Evolutionary conservation across 1,140 invertebrate species (phyloP), one percentile per base, ranked within the genome.

Genomic region (Lysiphlebus fabarum): DNA sequence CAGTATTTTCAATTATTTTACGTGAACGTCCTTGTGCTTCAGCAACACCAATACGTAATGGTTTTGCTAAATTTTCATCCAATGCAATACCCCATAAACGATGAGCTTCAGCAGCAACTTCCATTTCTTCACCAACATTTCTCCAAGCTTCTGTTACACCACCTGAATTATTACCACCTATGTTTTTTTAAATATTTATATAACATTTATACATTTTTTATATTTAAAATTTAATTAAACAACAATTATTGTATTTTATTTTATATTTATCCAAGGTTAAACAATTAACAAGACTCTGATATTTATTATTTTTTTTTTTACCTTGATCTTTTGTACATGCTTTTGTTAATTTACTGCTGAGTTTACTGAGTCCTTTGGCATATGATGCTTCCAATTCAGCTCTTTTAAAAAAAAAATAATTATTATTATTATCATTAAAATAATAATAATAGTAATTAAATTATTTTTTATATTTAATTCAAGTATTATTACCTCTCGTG

Each of bases 111-210:
- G 92, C 90, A 68, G 92, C 88, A 62, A 87, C 85, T 75, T 96
- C 93, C 86, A 96, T 91, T 76, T 95, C 91, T n/a, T 87, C 82
- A 38, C 90, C 91, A 48, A 94, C 90, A 62, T 89, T 85, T 76
- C 91, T 90, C 93, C 93, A 96, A 59, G 92, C 90, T 63, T 94
- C 89, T 58, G 88, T 88, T 48, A 95, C 84, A 51, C 89, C 90
- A 10, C 93, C 93, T 34, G 89, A 82, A 50, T 87, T 86, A 70
- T 92, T 87, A 51, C 87, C 83, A 72, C 76, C 76, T n/a, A n/a
- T n/a, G n/a, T n/a, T n/a, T n/a, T n/a, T n/a, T n/a, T n/a, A n/a
- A n/a, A n/a, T n/a, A n/a, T n/a, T n/a, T n/a, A n/a, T n/a, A n/a
- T n/a, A n/a, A n/a, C n/a, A n/a, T n/a, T n/a, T n/a, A n/a, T n/a